phyloP scores from a whole-genome alignment of 2,797 vertebrate species.

The Buphagus erythrorhynchus region DNA sequence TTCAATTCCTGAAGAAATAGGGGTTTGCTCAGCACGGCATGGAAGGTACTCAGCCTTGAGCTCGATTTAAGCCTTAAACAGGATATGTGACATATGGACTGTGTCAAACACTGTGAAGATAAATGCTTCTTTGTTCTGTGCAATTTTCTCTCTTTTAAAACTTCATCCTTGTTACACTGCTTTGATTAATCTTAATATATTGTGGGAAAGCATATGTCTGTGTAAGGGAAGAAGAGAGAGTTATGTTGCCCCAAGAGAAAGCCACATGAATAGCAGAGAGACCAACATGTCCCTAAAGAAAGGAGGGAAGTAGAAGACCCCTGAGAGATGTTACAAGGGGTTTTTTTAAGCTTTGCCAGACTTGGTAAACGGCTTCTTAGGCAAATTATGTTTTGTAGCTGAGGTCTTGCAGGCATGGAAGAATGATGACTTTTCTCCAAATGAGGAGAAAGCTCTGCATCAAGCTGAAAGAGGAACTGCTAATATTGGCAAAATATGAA shows the following conservation, averaged over 20 bases:
- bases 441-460: background rate
- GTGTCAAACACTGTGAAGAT: conserved; percentile 37
- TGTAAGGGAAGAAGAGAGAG: background rate
- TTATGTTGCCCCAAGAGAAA: background rate
- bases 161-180: background rate
- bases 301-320: background rate
- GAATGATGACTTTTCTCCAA: background rate
- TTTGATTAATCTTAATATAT: conserved; percentile 15
- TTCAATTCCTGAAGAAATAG: background rate
- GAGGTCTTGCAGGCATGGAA: background rate
- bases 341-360: background rate
- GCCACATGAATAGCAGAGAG: background rate
- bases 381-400: background rate
- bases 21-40: background rate
- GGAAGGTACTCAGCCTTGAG: background rate
- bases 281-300: background rate
- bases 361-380: background rate
- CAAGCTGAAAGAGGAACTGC: background rate
- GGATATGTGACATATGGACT: conserved; percentile 35
- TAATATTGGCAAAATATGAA: background rate
- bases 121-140: conserved; percentile 23
- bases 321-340: accelerated
- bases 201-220: background rate
- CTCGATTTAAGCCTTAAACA: background rate
- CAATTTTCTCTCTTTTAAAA: conserved; percentile 33